Conservation (phyloP, 2,797 vertebrate genomes). For the Chiroxiphia lanceolata region DNA sequence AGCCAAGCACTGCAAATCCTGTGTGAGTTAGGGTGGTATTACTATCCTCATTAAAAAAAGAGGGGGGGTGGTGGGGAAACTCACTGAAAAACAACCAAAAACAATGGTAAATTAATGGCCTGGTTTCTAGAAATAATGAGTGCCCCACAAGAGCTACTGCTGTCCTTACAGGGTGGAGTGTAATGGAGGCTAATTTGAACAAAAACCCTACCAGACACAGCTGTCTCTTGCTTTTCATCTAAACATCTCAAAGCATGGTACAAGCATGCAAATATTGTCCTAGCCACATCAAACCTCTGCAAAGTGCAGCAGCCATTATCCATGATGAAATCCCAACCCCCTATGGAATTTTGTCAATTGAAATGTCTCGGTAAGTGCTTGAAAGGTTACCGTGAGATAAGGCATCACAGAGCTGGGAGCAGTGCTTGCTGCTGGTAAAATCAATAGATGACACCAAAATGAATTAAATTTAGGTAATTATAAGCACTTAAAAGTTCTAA, state of each 20-base stretch:
- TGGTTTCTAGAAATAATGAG: conserved; percentile 26
- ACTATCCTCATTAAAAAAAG: background rate
- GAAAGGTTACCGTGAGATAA: background rate
- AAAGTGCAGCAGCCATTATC: background rate
- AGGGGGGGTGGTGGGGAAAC: fast-evolving
- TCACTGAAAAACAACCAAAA: background rate
- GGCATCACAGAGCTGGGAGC: background rate
- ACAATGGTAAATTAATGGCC: background rate
- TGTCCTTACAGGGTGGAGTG: background rate
- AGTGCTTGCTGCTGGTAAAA: background rate
- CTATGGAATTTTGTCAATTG: background rate
- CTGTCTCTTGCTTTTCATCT: background rate
- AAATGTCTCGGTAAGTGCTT: background rate
- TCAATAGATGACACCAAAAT: conserved; percentile 23
- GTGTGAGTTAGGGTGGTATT: background rate
- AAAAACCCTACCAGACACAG: background rate
- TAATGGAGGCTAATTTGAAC: background rate
- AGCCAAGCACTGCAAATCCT: background rate
- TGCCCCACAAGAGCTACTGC: background rate
- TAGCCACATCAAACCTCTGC: background rate
- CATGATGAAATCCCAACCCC: background rate
- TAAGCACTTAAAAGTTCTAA: conserved; percentile 11
- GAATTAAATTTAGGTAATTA: conserved; percentile 42
- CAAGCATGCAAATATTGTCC: background rate
- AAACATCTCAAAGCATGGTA: background rate